Conservation (phyloP, 2,888 invertebrate species). For the Clusia tigrina region DNA sequence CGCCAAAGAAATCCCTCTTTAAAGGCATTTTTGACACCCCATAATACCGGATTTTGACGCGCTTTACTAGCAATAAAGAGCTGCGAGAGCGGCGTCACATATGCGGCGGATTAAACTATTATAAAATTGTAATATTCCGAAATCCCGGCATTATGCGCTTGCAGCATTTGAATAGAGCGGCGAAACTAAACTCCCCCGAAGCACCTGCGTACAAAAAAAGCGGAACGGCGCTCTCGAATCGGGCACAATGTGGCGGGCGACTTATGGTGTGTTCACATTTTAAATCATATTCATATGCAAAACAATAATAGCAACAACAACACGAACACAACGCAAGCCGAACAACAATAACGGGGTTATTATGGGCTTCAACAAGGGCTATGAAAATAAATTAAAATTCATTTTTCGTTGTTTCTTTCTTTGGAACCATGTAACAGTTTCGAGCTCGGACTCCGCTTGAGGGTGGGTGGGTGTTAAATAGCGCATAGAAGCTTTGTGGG, state of each 20-base stretch:
- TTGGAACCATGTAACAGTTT: background rate
- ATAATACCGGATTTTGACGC: conserved; percentile 40
- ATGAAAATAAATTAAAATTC: conserved; percentile 61
- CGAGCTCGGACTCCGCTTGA: background rate
- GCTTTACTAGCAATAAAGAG: conserved; percentile 19
- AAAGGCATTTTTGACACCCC: conserved; percentile 42
- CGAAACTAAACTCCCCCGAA: background rate
- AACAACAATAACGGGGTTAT: conserved; percentile 50
- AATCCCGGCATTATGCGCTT: background rate
- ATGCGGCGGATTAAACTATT: conserved; percentile 61
- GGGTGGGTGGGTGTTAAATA: background rate
- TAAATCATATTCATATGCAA: conserved; percentile 29
- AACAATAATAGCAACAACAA: conserved; percentile 37
- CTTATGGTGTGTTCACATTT: background rate
- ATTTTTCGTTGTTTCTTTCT: background rate
- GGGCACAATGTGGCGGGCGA: background rate
- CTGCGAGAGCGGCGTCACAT: conserved; percentile 44
- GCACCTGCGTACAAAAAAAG: background rate
- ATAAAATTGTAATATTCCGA: conserved; percentile 52
- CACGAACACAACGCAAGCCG: conserved; percentile 25
- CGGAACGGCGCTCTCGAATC: background rate
- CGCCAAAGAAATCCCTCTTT: conserved; percentile 8
- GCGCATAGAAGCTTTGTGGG: background rate
- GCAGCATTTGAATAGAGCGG: no score
- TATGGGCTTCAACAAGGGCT: conserved; percentile 60